Evolutionary conservation across 2,888 invertebrate species (phyloP).

Genomic region (Calameuta filiformis): DNA sequence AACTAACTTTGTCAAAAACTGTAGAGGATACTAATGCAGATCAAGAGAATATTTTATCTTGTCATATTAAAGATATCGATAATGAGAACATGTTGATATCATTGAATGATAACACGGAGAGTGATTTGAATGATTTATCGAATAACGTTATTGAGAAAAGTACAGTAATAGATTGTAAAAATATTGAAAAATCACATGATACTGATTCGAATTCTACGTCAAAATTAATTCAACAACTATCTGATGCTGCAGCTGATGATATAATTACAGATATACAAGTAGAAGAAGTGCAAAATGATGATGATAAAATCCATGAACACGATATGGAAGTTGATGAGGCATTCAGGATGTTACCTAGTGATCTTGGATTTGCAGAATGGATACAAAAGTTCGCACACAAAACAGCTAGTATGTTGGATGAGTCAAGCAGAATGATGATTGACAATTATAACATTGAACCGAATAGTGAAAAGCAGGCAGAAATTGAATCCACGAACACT

Average conservation of each 20-base stretch:
- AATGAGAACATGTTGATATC: background rate
- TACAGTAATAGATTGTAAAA: background rate
- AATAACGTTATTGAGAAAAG: background rate
- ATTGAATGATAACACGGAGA: background rate
- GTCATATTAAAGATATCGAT: background rate
- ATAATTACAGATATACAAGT: background rate
- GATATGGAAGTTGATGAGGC: background rate
- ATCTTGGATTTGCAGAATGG: background rate
- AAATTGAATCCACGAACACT: background rate
- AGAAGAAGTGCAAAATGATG: background rate
- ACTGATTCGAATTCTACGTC: background rate
- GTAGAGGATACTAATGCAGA: background rate
- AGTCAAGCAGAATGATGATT: background rate
- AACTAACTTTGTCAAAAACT: background rate
- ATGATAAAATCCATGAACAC: background rate
- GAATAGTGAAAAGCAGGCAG: background rate
- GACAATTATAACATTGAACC: background rate
- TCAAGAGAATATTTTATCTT: background rate
- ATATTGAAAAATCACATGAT: background rate
- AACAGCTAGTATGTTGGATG: background rate
- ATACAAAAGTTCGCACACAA: background rate
- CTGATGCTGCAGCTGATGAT: background rate
- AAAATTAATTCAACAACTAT: background rate
- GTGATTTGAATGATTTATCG: background rate
- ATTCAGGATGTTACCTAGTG: background rate